Percentiles rank a stretch among this genome's conserved stretches.
phyloP scores from a whole-genome alignment of 1,140 invertebrate genomes.

The Ceratina calcarata region DNA sequence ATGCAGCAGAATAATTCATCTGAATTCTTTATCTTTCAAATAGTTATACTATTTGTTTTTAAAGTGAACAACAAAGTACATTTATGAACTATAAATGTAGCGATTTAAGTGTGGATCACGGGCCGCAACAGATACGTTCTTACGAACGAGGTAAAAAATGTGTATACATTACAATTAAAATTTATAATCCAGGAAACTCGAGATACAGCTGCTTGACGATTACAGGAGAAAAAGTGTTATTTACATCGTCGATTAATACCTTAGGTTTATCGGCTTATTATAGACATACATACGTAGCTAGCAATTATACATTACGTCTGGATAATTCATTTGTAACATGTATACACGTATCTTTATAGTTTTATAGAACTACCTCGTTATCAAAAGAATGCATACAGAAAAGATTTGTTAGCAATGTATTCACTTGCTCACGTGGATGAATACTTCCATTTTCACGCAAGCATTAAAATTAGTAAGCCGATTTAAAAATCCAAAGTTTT shows the following conservation, averaged over 20 bases:
- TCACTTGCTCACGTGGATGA: neutral
- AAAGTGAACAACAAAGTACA: neutral
- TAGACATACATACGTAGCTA: conserved; percentile 6
- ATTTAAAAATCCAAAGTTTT: too few species aligned
- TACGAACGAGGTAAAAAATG: conserved; percentile 21
- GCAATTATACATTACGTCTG: conserved; percentile 11
- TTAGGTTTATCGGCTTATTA: conserved; percentile 19
- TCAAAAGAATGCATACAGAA: conserved; percentile 20
- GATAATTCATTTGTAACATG: conserved; percentile 42
- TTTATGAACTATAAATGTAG: too few species aligned
- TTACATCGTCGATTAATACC: conserved; percentile 30
- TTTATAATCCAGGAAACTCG: conserved; percentile 27
- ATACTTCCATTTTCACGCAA: neutral
- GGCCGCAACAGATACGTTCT: conserved; percentile 5
- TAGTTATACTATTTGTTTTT: neutral
- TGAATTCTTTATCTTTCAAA: neutral
- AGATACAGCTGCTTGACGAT: neutral
- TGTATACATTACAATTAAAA: conserved; percentile 25
- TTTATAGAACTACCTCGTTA: conserved; percentile 20
- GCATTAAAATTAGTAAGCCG: too few species aligned
- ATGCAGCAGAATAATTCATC: neutral
- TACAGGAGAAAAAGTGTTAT: conserved; percentile 29
- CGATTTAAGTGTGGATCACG: neutral
- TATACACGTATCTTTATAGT: conserved; percentile 28
- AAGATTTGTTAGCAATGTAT: conserved; percentile 12